A percentile compares a stretch with the other conserved stretches of the same genome.
These are phyloP conservation scores for Maccullochella peelii DNA, from an alignment of 2,113 vertebrate genomes.

Conservation along the genomic window DNA sequence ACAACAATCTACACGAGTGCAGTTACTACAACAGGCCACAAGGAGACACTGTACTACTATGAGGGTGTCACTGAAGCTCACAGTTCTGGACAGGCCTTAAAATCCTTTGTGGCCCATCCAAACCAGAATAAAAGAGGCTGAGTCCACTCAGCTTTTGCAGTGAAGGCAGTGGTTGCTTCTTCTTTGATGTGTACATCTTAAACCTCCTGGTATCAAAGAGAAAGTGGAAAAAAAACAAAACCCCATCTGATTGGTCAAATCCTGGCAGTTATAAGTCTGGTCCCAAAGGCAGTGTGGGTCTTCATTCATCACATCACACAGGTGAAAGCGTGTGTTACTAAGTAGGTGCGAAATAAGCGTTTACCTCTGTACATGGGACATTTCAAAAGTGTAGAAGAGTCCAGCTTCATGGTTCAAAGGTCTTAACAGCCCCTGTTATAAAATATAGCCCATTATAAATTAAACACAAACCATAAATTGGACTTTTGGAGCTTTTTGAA, in stretches of 20 bases:
- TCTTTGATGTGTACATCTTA: conserved; percentile 11
- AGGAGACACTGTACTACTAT: not conserved
- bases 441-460: conserved; percentile 23
- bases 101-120: not conserved
- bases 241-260: conserved; percentile 5
- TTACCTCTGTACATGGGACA: not conserved
- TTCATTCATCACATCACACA: conserved; percentile 31
- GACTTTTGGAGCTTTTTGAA: conserved; percentile 11
- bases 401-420: not conserved
- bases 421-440: not conserved
- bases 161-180: conserved; percentile 63
- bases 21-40: conserved; percentile 44
- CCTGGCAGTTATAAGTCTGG: conserved; percentile 9
- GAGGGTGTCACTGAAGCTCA: conserved; percentile 19
- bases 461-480: not conserved
- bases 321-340: conserved; percentile 21
- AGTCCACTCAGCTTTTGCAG: conserved; percentile 13
- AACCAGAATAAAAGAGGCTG: conserved; percentile 1
- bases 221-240: not conserved
- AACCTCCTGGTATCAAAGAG: conserved; percentile 15
- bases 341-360: not conserved
- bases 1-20: not conserved
- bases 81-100: not conserved
- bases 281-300: conserved; percentile 52
- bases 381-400: not conserved